Conservation (phyloP, 2,797 vertebrate species). For the Coregonus sp. region DNA sequence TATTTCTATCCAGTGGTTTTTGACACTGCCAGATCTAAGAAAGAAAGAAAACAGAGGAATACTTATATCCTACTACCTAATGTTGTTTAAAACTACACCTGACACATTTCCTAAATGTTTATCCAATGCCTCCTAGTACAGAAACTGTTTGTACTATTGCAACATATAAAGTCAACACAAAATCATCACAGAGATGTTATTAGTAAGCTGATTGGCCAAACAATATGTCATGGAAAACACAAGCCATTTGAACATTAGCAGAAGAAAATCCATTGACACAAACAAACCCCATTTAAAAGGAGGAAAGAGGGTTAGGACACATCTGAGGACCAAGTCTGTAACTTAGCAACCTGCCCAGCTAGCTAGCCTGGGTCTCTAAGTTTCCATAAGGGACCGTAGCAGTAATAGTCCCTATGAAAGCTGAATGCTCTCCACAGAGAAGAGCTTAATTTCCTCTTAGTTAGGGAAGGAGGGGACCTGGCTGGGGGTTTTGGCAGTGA, state of each 20-base stretch:
- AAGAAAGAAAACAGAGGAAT: constrained; percentile 1
- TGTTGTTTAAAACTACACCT: neutral
- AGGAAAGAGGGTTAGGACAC: constrained; percentile 1
- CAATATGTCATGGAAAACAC: neutral
- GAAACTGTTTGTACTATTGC: neutral
- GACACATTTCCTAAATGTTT: neutral
- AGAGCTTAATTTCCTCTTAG: constrained; percentile 51
- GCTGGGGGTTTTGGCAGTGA: constrained; percentile 12
- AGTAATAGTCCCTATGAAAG: no score
- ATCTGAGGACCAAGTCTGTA: neutral
- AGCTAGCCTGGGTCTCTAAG: constrained; percentile 39
- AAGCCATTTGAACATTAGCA: neutral
- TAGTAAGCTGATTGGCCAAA: neutral
- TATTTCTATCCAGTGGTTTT: constrained; percentile 88
- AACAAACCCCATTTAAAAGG: constrained; percentile 9
- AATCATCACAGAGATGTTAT: neutral
- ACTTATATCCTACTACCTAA: neutral
- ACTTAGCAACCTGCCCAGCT: constrained; percentile 28
- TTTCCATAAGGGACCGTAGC: constrained; percentile 23
- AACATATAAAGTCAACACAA: neutral
- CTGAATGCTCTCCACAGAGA: neutral
- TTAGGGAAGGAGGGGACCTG: neutral
- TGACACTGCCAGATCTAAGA: constrained; percentile 88
- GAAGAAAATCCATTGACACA: neutral
- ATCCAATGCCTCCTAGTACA: neutral